phyloP scores from a whole-genome alignment of 2,888 invertebrate species.

The Suillia variegata region DNA sequence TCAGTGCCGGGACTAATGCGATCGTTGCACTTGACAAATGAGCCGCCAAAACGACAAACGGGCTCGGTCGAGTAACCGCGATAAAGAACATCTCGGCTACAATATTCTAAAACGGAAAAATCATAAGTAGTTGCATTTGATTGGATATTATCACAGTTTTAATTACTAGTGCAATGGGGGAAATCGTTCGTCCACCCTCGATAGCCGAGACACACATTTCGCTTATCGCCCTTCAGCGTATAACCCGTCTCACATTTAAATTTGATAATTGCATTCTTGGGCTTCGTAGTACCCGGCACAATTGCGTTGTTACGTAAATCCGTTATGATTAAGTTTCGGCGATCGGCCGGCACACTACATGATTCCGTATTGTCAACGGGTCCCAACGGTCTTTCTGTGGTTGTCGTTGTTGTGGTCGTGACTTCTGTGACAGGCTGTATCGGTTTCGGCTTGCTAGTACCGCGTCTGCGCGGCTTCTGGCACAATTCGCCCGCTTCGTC shows the following conservation, averaged over 20 bases:
- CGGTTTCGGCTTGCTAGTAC: not conserved
- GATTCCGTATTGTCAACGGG: not conserved
- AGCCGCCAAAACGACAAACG: constrained; percentile 20
- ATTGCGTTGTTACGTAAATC: not conserved
- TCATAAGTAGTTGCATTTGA: too few species aligned
- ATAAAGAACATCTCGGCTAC: not conserved
- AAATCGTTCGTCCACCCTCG: too few species aligned
- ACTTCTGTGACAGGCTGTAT: not conserved
- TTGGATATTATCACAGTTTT: too few species aligned
- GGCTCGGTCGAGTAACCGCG: not conserved
- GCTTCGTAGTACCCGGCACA: not conserved
- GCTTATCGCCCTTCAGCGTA: not conserved
- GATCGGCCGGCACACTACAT: not conserved
- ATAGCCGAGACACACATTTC: not conserved
- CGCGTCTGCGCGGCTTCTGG: not conserved
- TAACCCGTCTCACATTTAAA: not conserved
- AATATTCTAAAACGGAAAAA: too few species aligned
- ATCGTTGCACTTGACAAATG: constrained; percentile 22
- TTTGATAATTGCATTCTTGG: not conserved
- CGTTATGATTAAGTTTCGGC: not conserved
- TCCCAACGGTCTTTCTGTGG: not conserved
- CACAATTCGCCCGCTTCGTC: constrained; percentile 41
- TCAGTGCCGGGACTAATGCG: constrained; percentile 27
- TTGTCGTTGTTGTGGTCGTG: not conserved
- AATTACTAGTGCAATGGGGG: not conserved